These are phyloP conservation scores for Eulithis prunata DNA, from an alignment of 2,888 invertebrate species.

Conservation along the genomic window DNA sequence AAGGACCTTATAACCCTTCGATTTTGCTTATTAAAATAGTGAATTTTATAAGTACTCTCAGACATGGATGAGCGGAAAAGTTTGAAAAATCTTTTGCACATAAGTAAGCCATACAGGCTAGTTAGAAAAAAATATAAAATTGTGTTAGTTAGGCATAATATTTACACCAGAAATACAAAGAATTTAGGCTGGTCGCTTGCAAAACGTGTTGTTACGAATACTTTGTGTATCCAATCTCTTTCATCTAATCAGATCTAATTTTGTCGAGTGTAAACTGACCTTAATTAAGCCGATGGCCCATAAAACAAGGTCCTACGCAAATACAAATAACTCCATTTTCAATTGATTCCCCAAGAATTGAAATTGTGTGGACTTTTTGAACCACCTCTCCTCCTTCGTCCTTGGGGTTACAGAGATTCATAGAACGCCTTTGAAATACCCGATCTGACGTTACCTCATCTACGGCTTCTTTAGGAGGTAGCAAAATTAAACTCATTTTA, in stretches of 20 bases:
- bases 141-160: not conserved
- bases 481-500: too few species aligned
- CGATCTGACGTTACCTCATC: too few species aligned
- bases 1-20: too few species aligned
- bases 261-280: conserved; percentile 26
- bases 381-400: conserved; percentile 26
- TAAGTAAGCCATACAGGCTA: too few species aligned
- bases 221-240: conserved; percentile 13
- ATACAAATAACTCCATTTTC: conserved; percentile 25
- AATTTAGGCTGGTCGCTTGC: conserved; percentile 6
- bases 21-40: too few species aligned
- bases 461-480: too few species aligned
- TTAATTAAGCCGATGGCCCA: conserved; percentile 26
- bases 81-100: too few species aligned
- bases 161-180: conserved; percentile 1
- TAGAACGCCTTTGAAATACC: too few species aligned
- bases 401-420: not conserved
- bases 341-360: conserved; percentile 17
- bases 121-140: not conserved
- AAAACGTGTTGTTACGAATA: conserved; percentile 1
- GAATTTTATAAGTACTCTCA: too few species aligned
- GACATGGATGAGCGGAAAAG: too few species aligned
- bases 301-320: conserved; percentile 27
- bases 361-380: conserved; percentile 7
- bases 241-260: conserved; percentile 16